A percentile compares a stretch with the other conserved stretches of the same genome.
These are phyloP conservation scores for Tympanoctomys barrerae DNA, from an alignment of 2,797 vertebrate genomes.

Conservation along the genomic window DNA sequence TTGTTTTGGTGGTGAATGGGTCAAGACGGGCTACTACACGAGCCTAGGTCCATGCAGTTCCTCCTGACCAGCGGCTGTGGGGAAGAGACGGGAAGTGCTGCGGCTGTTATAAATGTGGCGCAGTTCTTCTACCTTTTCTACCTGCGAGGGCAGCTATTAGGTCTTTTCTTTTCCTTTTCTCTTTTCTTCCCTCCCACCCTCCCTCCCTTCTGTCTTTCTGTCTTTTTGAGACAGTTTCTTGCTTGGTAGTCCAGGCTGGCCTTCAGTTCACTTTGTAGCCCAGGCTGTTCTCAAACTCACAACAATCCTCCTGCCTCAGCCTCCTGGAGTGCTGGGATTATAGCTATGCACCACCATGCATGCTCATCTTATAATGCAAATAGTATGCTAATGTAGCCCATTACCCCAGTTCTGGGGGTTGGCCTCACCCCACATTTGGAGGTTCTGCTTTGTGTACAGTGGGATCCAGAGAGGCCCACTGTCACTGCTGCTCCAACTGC, in stretches of 20 bases:
- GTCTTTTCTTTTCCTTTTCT: not conserved
- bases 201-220: too few relatives aligned
- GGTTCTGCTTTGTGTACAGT: not conserved
- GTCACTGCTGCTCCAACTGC: not conserved
- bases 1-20: not conserved
- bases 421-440: not conserved
- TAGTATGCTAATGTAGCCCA: accelerated
- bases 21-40: not conserved
- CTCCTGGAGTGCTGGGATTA: too few relatives aligned
- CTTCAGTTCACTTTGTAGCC: too few relatives aligned
- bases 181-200: too few relatives aligned
- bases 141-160: not conserved
- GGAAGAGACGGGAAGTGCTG: not conserved
- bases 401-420: accelerated
- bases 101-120: not conserved
- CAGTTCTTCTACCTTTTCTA: not conserved
- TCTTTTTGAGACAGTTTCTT: too few relatives aligned
- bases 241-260: too few relatives aligned
- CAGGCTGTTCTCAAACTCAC: too few relatives aligned
- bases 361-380: not conserved
- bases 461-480: accelerated
- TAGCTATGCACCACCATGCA: not conserved
- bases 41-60: not conserved
- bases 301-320: too few relatives aligned
- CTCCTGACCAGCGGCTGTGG: not conserved